phyloP scores from a whole-genome alignment of 2,113 vertebrate species.

The Archocentrus centrarchus region DNA sequence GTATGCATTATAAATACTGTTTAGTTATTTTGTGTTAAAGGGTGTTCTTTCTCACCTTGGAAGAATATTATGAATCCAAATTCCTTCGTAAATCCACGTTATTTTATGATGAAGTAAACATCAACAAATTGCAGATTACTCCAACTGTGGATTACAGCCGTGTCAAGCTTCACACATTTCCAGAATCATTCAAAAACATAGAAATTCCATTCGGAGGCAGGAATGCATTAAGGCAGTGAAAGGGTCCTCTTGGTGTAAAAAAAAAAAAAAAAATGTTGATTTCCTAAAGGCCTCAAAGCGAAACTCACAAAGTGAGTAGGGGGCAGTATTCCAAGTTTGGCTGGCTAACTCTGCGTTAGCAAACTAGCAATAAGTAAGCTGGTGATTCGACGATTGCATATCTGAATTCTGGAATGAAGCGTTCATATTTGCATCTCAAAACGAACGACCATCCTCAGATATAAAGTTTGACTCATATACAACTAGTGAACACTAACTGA shows the following conservation, averaged over 20 bases:
- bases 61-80: constrained; percentile 10
- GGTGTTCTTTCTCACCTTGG: constrained; percentile 68
- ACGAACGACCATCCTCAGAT: neutral
- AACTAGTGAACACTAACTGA: neutral
- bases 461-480: neutral
- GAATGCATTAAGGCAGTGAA: constrained; percentile 35
- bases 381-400: constrained; percentile 65
- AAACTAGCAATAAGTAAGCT: constrained; percentile 52
- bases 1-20: neutral
- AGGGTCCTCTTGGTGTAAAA: neutral
- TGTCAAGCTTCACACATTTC: constrained; percentile 15
- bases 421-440: constrained; percentile 26
- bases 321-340: constrained; percentile 63
- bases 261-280: neutral
- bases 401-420: constrained; percentile 41
- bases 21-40: neutral
- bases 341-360: constrained; percentile 68
- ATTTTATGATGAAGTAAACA: constrained; percentile 17
- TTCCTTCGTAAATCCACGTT: constrained; percentile 51
- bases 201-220: constrained; percentile 38
- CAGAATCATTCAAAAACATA: constrained; percentile 36
- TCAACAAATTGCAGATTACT: constrained; percentile 36
- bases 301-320: constrained; percentile 56
- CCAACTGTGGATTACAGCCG: constrained; percentile 9
- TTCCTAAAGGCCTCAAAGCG: constrained; percentile 70